Evolutionary conservation across 2,888 invertebrate genomes (phyloP).

Genomic region (Caenorhabditis auriculariae): DNA sequence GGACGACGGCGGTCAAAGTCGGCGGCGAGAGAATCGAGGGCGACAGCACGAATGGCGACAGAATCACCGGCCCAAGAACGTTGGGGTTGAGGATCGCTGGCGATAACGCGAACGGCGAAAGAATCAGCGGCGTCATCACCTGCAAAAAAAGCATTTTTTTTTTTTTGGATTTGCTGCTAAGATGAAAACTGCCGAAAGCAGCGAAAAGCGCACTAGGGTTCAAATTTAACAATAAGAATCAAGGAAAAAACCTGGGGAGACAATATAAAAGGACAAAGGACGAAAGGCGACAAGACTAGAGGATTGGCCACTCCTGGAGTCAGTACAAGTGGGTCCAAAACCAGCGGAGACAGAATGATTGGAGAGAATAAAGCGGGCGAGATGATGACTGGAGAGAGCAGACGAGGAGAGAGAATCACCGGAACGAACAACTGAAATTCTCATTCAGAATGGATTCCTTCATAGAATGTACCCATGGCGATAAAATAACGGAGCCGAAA

Average conservation of each 20-base stretch:
- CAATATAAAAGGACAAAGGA: constrained; percentile 33
- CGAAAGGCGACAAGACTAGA: constrained; percentile 30
- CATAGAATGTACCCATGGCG: constrained; percentile 34
- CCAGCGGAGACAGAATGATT: constrained; percentile 39
- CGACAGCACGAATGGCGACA: constrained; percentile 36
- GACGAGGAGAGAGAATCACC: constrained; percentile 27
- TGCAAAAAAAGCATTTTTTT: no score
- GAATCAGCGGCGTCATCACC: constrained; percentile 46
- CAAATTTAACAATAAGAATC: constrained; percentile 38
- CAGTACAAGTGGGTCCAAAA: constrained; percentile 43
- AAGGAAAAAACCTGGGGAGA: constrained; percentile 47
- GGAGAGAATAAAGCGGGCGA: constrained; percentile 48
- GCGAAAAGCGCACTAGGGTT: no score
- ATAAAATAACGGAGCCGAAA: constrained; percentile 32
- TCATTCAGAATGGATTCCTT: neutral
- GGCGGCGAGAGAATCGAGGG: constrained; percentile 45
- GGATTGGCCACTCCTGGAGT: constrained; percentile 43
- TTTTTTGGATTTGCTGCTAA: no score
- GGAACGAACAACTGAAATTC: constrained; percentile 37
- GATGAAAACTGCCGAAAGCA: no score
- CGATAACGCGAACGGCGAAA: constrained; percentile 39
- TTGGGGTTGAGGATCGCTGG: constrained; percentile 33
- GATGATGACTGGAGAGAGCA: constrained; percentile 39
- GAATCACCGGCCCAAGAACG: constrained; percentile 24
- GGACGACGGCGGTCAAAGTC: constrained; percentile 40